phyloP scores from a whole-genome alignment of 30 jellyfish, hydroid and myxozoan genomes.

The Aurelia sp. region DNA sequence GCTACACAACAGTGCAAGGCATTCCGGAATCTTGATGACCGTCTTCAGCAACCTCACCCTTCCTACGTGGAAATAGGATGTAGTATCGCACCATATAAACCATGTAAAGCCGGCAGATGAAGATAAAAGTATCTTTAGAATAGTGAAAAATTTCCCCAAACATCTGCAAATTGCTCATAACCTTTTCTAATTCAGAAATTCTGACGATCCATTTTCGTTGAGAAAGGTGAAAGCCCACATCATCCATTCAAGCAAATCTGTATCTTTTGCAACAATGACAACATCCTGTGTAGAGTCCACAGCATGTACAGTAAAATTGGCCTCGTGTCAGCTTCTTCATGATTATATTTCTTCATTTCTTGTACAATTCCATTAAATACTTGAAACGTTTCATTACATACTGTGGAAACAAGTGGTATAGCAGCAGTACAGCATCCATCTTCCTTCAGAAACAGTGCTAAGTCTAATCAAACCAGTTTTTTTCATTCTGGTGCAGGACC shows the following conservation, averaged over 20 bases:
- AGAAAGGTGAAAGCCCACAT: slow-evolving; percentile 36
- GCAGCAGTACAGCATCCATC: slow-evolving; percentile 47
- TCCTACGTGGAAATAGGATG: slow-evolving; percentile 41
- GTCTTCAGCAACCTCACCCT: slow-evolving; percentile 26
- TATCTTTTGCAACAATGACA: slow-evolving; percentile 43
- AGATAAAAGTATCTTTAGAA: slow-evolving; percentile 5
- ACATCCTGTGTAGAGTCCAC: slow-evolving; percentile 24
- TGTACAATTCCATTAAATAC: slow-evolving; percentile 51
- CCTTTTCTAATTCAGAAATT: no score
- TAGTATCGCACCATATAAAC: slow-evolving; percentile 38
- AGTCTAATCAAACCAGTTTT: slow-evolving; percentile 52
- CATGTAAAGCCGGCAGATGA: slow-evolving; percentile 32
- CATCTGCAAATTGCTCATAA: slow-evolving; percentile 40
- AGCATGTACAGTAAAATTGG: slow-evolving; percentile 41
- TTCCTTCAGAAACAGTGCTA: slow-evolving; percentile 52
- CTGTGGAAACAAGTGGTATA: slow-evolving; percentile 50
- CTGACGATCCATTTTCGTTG: slow-evolving; percentile 24
- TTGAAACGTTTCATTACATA: slow-evolving; percentile 40
- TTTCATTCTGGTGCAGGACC: slow-evolving; percentile 22
- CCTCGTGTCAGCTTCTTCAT: slow-evolving; percentile 50
- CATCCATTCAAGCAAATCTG: slow-evolving; percentile 46
- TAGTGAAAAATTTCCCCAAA: slow-evolving; percentile 15
- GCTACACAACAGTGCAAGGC: slow-evolving; percentile 24
- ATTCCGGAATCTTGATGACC: slow-evolving; percentile 33
- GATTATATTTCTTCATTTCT: slow-evolving; percentile 31